Conservation (phyloP, 1,140 invertebrate species). For the Philaenus spumarius region DNA sequence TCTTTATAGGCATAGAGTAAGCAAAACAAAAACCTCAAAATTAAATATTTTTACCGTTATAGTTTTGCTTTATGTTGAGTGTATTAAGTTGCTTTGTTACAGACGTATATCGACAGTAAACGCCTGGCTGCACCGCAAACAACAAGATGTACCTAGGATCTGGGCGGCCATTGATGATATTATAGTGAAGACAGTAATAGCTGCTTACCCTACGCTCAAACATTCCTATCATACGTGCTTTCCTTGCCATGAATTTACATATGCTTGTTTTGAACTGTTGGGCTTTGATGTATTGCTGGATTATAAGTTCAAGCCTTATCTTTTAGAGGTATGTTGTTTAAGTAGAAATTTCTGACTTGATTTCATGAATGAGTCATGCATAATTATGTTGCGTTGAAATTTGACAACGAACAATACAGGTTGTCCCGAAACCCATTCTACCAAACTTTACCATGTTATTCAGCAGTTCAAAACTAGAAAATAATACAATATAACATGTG, state of each 20-base stretch:
- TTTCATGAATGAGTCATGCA: neutral
- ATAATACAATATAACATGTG: no score
- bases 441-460: no score
- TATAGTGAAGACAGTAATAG: conserved; percentile 82
- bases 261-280: conserved; percentile 84
- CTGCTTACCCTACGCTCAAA: conserved; percentile 75
- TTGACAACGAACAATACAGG: neutral
- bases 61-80: no score
- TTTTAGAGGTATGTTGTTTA: conserved; percentile 81
- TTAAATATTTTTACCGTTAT: no score
- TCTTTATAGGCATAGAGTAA: no score
- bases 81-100: conserved; percentile 4
- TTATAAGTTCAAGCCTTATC: conserved; percentile 72
- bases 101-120: conserved; percentile 77
- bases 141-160: conserved; percentile 63
- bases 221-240: conserved; percentile 86
- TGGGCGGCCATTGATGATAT: conserved; percentile 83
- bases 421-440: no score
- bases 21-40: no score
- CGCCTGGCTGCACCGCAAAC: conserved; percentile 58
- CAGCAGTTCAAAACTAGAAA: no score
- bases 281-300: conserved; percentile 85
- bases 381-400: neutral
- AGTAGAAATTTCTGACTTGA: no score
- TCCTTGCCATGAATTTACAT: conserved; percentile 71